Evolutionary conservation across 2,888 invertebrate genomes (phyloP), one percentile per base, ranked within the genome.

Genomic region (Arrhopalites spinosus): DNA sequence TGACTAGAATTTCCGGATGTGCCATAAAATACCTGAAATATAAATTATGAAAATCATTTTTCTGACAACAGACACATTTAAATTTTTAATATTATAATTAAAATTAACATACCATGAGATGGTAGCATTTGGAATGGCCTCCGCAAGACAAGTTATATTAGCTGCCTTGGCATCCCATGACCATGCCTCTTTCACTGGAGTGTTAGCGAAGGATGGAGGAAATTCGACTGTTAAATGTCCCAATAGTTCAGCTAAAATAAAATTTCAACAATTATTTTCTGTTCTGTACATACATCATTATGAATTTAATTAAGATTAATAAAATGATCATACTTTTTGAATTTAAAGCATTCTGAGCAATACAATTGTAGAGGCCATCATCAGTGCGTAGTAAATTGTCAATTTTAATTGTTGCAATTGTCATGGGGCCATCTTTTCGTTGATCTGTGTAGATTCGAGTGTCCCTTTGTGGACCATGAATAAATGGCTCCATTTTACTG

Each of bases 301-400:
- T n/a, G n/a, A n/a, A n/a, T n/a, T 36, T 36, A 36, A 11, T 36
- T 11, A 36, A 36, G 36, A 36, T 36, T 36, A 11, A 36, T 11
- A 36, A 36, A 36, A 11, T 36, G 11, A 7, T 11, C 36, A 7
- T 36, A 36, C 36, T 36, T 36, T 36, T 36, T 36, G 36, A 36
- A 36, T 3, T 36, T 11, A 36, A 11, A 36, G 36, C 36, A 36
- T 36, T 36, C 36, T 36, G 88, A 5, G 95, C 95, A 69, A 93
- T 88, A 84, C 96, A 96, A 84, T 92, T 93, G 85, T 96, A 96
- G 11, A 96, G 87, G 0, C 95, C 96, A 85, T 96, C 96, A 85
- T 96, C 93, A 1, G 89, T 88, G 78, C 92, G 88, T 71, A 89
- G 88, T 17, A 92, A 84, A 70, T 89, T 89, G 0, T 88, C 85